A percentile compares a stretch with the other conserved stretches of the same genome.
phyloP scores from a whole-genome alignment of 2,113 vertebrate genomes.

The Benitochromis conjunctus region DNA sequence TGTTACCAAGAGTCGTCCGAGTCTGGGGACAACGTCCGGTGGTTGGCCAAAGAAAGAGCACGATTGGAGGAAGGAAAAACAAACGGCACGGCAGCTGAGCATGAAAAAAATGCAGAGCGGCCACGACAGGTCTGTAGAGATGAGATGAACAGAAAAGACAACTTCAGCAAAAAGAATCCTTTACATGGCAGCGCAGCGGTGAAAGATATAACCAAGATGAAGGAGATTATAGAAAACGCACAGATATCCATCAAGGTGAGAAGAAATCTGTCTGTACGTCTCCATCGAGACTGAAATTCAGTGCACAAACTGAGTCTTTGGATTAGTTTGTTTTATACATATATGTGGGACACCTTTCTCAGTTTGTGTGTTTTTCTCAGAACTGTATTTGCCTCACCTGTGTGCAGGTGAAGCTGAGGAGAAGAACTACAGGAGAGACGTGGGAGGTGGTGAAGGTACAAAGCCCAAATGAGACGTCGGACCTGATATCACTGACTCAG shows the following conservation, averaged over 20 bases:
- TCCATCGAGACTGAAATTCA: no score
- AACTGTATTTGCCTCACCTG: background rate
- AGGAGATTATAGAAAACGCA: background rate
- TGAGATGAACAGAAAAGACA: background rate
- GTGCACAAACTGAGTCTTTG: background rate
- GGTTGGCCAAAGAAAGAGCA: fast-evolving
- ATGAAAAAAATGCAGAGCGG: background rate
- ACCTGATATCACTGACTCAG: background rate
- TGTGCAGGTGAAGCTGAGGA: conserved; percentile 68
- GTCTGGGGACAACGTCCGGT: fast-evolving
- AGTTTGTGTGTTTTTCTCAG: background rate
- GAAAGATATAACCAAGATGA: conserved; percentile 21
- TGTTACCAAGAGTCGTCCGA: background rate
- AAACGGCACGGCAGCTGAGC: background rate
- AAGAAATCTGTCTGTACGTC: no score
- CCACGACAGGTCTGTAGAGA: background rate
- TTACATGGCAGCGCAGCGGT: background rate
- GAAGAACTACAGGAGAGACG: conserved; percentile 30
- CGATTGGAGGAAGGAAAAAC: background rate
- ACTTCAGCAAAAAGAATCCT: background rate
- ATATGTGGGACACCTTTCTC: no score
- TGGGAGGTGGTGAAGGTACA: conserved; percentile 68
- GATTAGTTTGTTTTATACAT: background rate
- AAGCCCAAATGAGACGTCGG: background rate
- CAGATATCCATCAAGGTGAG: conserved; percentile 48